Conservation (phyloP, 2,113 vertebrate genomes). For the Galemys pyrenaicus region DNA sequence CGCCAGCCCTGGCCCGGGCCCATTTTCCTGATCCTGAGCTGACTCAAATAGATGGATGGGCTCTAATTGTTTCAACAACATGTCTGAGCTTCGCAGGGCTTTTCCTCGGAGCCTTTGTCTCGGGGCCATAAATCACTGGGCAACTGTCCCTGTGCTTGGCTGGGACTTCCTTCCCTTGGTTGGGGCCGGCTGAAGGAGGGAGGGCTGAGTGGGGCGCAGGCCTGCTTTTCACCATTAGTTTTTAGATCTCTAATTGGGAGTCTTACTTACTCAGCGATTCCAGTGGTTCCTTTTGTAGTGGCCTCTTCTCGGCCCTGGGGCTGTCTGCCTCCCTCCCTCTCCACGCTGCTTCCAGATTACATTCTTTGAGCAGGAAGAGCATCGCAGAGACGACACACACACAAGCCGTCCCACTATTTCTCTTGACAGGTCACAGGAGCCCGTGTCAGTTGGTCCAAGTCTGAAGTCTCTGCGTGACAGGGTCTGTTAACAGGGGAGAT, state of each 20-base stretch:
- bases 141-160: slow-evolving; percentile 74
- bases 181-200: slow-evolving; percentile 68
- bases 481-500: neutral
- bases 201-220: neutral
- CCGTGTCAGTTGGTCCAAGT: neutral
- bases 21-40: slow-evolving; percentile 50
- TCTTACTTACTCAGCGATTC: slow-evolving; percentile 58
- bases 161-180: slow-evolving; percentile 64
- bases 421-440: neutral
- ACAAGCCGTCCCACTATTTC: neutral
- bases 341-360: neutral
- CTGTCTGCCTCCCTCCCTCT: neutral
- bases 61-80: slow-evolving; percentile 82
- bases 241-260: slow-evolving; percentile 44
- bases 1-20: neutral
- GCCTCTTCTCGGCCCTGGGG: neutral
- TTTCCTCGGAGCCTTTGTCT: slow-evolving; percentile 81
- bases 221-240: slow-evolving; percentile 16
- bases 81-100: slow-evolving; percentile 64
- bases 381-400: neutral
- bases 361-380: neutral
- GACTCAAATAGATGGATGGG: slow-evolving; percentile 76
- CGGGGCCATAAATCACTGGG: slow-evolving; percentile 83
- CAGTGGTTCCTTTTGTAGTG: neutral
- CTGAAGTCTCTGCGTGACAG: neutral